Base-by-base conservation (phyloP, 2,888 invertebrate genomes). In the Rotaria macrura region DNA sequence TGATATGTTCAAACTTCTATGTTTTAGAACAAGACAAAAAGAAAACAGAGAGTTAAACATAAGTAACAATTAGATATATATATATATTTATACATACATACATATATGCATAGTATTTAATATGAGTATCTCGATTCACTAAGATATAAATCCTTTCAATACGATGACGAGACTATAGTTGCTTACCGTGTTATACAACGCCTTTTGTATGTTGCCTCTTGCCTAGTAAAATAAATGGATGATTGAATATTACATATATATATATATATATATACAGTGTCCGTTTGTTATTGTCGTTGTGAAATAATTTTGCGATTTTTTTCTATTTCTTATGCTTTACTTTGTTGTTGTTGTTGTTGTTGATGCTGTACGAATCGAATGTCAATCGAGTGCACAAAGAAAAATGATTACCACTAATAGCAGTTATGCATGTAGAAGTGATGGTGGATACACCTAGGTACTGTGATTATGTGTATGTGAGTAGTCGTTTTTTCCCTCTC, bases 391-490 rank as follows among this genome's bases (percentile, higher is more conserved):
- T 29, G 65, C 34, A 65, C 65, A 65, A 65, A 65, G 34, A 34
- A 65, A 65, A 65, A 65, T 38, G 34, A 34, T 65, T 65, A 65
- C 34, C 65, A 65, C 65, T 38, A 65, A 65, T 34, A 65, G 65
- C 20, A 65, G 65, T 34, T 34, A 65, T 65, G 65, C 20, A 65
- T 65, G 65, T 65, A 65, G 65, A 65, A 65, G 20, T 65, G 34
- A 34, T 34, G 65, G 29, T 29, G 65, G 34, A 65, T 65, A 65
- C 65, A 65, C 65, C 34, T 65, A 65, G 65, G 65, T 38, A 34
- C 65, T 65, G 65, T 65, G 65, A 65, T 65, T 65, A 65, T 65
- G 65, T 38, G 65, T 65, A 9, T 54, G 65, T 65, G 65, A 65
- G 65, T 65, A 65, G 65, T 65, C 65, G 65, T 65, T 65, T 20